Evolutionary conservation across 2,797 vertebrate species (phyloP).

Genomic region (Molossus molossus): DNA sequence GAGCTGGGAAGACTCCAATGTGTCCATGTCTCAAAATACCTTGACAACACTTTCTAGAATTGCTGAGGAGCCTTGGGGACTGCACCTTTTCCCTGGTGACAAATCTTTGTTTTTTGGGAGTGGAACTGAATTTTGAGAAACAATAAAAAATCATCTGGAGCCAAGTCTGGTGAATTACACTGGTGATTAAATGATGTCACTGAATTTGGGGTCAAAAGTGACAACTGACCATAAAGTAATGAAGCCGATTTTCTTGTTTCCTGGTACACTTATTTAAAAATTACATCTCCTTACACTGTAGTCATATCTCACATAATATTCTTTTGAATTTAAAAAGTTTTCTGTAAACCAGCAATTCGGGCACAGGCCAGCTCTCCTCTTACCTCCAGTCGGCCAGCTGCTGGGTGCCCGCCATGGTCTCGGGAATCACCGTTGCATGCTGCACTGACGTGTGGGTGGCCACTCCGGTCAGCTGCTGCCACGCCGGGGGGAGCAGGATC

Average conservation of each 20-base stretch:
- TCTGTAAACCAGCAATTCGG: neutral
- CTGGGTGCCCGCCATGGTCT: constrained; percentile 96
- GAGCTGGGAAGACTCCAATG: neutral
- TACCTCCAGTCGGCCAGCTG: constrained; percentile 98
- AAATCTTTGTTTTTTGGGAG: constrained; percentile 42
- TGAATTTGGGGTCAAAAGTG: constrained; percentile 35
- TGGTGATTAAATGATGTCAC: neutral
- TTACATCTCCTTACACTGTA: neutral
- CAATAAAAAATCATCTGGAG: neutral
- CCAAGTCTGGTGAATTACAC: constrained; percentile 1
- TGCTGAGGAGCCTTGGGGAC: constrained; percentile 30
- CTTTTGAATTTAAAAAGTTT: neutral
- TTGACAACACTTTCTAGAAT: constrained; percentile 23
- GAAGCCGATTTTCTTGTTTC: neutral
- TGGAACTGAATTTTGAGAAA: constrained; percentile 68
- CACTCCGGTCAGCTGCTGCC: constrained; percentile 97
- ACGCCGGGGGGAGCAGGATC: constrained; percentile 97
- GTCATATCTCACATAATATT: neutral
- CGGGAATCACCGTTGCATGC: constrained; percentile 97
- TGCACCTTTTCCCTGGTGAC: constrained; percentile 43
- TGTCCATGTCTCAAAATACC: neutral
- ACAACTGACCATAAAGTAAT: constrained; percentile 12
- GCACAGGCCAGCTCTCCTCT: constrained; percentile 65
- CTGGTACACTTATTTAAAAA: constrained; percentile 29
- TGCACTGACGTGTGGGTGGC: constrained; percentile 97